Conservation (phyloP, 1,140 invertebrate species). For the Wiebesia pumilae region DNA sequence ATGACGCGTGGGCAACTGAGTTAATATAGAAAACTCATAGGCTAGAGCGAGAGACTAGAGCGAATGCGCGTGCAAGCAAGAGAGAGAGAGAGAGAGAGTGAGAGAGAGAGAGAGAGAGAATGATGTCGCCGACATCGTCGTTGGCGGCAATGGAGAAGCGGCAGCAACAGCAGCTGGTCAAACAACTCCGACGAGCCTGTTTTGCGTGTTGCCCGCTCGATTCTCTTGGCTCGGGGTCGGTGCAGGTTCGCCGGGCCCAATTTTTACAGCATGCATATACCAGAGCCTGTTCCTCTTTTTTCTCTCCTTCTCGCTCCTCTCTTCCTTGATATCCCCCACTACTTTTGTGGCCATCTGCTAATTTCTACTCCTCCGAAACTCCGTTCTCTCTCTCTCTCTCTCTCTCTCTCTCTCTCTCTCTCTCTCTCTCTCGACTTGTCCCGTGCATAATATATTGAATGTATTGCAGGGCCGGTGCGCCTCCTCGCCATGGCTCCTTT, state of each 20-base stretch:
- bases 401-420: background rate
- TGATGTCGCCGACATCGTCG: background rate
- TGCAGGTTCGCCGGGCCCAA: conserved; percentile 27
- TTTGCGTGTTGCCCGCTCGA: background rate
- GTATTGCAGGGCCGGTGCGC: background rate
- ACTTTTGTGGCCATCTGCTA: conserved; percentile 8
- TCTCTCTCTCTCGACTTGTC: background rate
- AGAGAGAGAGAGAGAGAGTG: background rate
- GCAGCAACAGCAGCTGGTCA: conserved; percentile 42
- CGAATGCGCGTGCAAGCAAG: background rate
- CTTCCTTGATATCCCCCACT: background rate
- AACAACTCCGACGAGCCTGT: conserved; percentile 46
- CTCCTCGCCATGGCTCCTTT: background rate
- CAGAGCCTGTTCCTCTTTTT: background rate
- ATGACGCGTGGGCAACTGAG: too few relatives aligned
- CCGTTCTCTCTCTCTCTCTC: background rate
- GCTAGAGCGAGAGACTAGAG: background rate
- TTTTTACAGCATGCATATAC: conserved; percentile 17
- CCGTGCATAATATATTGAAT: conserved; percentile 5
- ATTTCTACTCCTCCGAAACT: conserved; percentile 25
- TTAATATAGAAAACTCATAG: too few relatives aligned
- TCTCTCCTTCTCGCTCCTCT: background rate
- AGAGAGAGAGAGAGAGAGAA: background rate
- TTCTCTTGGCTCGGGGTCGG: background rate
- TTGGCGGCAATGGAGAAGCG: background rate